Conservation (phyloP, 1,140 invertebrate species). For the Polypedilum vanderplanki region DNA sequence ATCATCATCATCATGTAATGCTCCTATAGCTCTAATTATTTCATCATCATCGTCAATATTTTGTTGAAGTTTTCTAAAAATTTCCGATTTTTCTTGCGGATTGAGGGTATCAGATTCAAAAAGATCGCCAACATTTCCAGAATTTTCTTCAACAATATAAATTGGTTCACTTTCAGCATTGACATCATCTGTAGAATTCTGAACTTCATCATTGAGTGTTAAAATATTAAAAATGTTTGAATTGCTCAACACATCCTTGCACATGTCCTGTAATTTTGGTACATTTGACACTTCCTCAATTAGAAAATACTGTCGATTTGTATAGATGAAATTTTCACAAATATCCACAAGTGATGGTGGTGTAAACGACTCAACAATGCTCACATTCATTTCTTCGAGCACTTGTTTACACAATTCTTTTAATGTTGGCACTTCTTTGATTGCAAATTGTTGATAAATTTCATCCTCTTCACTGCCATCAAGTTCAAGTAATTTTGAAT, state of each 20-base stretch:
- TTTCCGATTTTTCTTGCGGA: neutral
- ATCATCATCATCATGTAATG: slow-evolving; percentile 15
- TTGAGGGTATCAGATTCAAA: slow-evolving; percentile 1
- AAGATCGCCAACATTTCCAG: neutral
- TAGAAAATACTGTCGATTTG: neutral
- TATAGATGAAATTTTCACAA: neutral
- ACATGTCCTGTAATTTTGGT: neutral
- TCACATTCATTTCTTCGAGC: neutral
- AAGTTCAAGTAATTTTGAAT: neutral
- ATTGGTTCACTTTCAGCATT: slow-evolving; percentile 18
- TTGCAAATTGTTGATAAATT: neutral
- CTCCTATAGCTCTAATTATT: slow-evolving; percentile 8
- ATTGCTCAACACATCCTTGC: neutral
- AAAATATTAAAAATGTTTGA: slow-evolving; percentile 18
- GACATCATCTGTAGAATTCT: neutral
- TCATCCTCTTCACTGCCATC: slow-evolving; percentile 1
- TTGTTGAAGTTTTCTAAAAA: neutral
- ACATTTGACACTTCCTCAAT: slow-evolving; percentile 19
- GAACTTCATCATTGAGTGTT: neutral
- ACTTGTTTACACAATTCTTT: neutral
- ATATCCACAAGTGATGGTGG: slow-evolving; percentile 7
- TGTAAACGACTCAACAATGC: neutral
- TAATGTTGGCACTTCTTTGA: neutral
- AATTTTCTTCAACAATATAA: slow-evolving; percentile 27
- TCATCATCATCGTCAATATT: slow-evolving; percentile 23